Percentiles rank a stretch among this genome's conserved stretches.
These are phyloP conservation scores for Phrynocephalus versicolor DNA, from an alignment of 2,113 vertebrate species.

Conservation along the genomic window DNA sequence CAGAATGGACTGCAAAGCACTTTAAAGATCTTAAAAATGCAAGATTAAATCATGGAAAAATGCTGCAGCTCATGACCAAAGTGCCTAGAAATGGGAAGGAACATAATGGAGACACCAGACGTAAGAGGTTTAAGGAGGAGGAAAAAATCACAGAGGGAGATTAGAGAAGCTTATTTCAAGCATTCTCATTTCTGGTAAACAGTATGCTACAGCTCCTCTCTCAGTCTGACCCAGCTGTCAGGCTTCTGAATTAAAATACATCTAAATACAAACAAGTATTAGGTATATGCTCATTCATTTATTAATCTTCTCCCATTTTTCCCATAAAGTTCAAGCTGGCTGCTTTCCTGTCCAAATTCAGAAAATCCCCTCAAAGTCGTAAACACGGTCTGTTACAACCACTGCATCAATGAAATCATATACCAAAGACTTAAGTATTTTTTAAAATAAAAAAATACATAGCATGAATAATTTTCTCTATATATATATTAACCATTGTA, in stretches of 20 bases:
- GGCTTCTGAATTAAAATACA: not conserved
- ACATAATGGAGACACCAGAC: not conserved
- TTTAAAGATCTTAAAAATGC: constrained; percentile 19
- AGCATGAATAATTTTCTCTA: not conserved
- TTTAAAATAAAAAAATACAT: not conserved
- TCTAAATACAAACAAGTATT: constrained; percentile 16
- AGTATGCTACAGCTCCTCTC: not conserved
- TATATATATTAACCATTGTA: constrained; percentile 9
- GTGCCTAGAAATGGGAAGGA: not conserved
- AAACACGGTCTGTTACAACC: not conserved
- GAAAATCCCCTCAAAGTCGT: constrained; percentile 1
- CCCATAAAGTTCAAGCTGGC: not conserved
- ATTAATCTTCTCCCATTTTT: not conserved
- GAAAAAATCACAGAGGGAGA: not conserved
- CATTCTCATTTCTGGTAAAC: not conserved
- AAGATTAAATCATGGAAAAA: not conserved
- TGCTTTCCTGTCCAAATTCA: not conserved
- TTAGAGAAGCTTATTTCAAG: constrained; percentile 4
- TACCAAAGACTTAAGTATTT: not conserved
- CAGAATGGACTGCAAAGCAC: not conserved
- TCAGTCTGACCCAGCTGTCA: not conserved
- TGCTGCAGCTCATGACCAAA: not conserved
- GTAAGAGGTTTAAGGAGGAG: not conserved
- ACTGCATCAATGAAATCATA: not conserved
- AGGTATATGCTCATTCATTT: not conserved